phyloP scores from a whole-genome alignment of 2,888 invertebrate genomes.

The Zygogramma bicolorata region DNA sequence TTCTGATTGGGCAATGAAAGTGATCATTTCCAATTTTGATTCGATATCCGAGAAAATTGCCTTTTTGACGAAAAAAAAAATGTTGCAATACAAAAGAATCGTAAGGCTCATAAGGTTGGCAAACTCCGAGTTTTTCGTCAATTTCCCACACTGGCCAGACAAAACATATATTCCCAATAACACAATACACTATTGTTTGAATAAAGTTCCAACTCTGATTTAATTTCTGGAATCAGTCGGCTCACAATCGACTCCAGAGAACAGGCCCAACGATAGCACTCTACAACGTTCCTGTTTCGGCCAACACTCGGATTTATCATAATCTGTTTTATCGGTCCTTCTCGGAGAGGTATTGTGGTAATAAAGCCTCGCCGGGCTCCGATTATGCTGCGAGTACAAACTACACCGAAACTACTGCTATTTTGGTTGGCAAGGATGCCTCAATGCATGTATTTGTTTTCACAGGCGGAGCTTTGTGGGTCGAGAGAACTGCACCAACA shows the following conservation, averaged over 20 bases:
- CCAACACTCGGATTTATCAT: slow-evolving; percentile 28
- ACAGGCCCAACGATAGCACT: background rate
- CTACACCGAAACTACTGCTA: slow-evolving; percentile 12
- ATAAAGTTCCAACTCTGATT: background rate
- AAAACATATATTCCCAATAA: no score
- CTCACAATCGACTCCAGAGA: background rate
- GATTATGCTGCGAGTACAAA: slow-evolving; percentile 12
- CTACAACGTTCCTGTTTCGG: slow-evolving; percentile 19
- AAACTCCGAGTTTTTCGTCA: no score
- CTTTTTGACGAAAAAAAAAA: no score
- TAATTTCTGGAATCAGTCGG: background rate
- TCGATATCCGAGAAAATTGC: no score
- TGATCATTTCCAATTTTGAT: no score
- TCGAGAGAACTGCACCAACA: background rate
- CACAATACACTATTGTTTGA: no score
- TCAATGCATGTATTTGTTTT: slow-evolving; percentile 9
- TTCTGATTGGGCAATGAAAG: no score
- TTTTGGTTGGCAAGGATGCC: slow-evolving; percentile 14
- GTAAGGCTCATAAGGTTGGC: no score
- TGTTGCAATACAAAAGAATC: no score
- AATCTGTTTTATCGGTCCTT: slow-evolving; percentile 28
- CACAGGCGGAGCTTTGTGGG: background rate
- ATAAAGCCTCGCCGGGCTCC: slow-evolving; percentile 17
- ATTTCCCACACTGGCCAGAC: no score
- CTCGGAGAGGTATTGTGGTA: slow-evolving; percentile 4